Percentiles rank a stretch among this genome's conserved stretches.
These are phyloP conservation scores for Asteroscopus sphinx DNA, from an alignment of 2,888 invertebrate species.

Conservation along the genomic window DNA sequence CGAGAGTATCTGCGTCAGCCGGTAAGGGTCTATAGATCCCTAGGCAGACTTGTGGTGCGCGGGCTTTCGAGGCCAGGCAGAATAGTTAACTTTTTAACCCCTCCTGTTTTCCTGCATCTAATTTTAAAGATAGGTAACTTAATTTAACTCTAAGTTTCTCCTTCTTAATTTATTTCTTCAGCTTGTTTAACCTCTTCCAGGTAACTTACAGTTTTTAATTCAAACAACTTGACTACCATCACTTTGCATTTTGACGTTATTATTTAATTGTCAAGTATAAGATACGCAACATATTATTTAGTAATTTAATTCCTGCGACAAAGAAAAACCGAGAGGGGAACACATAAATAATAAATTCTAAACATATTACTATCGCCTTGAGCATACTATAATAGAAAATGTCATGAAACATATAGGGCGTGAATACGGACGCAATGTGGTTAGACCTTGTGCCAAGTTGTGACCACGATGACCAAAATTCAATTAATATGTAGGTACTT, in stretches of 20 bases:
- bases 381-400: slow-evolving; percentile 27
- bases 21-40: no score
- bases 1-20: no score
- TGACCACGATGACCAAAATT: slow-evolving; percentile 42
- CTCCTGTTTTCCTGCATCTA: no score
- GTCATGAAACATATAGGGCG: slow-evolving; percentile 20
- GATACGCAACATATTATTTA: slow-evolving; percentile 1
- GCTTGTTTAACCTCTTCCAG: not conserved
- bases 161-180: no score
- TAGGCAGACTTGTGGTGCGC: no score
- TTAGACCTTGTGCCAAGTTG: slow-evolving; percentile 41
- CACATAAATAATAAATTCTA: slow-evolving; percentile 32
- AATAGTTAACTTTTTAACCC: no score
- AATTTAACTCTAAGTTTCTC: no score
- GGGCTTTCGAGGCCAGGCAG: no score
- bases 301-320: slow-evolving; percentile 2
- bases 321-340: slow-evolving; percentile 13
- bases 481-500: slow-evolving; percentile 31
- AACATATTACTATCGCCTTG: slow-evolving; percentile 37
- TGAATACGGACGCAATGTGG: slow-evolving; percentile 33
- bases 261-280: slow-evolving; percentile 3
- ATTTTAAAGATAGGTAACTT: no score
- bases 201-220: not conserved
- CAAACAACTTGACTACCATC: not conserved
- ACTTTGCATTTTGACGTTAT: not conserved